Conservation (phyloP, 2,113 vertebrate species). For the Aleadryas rufinucha region DNA sequence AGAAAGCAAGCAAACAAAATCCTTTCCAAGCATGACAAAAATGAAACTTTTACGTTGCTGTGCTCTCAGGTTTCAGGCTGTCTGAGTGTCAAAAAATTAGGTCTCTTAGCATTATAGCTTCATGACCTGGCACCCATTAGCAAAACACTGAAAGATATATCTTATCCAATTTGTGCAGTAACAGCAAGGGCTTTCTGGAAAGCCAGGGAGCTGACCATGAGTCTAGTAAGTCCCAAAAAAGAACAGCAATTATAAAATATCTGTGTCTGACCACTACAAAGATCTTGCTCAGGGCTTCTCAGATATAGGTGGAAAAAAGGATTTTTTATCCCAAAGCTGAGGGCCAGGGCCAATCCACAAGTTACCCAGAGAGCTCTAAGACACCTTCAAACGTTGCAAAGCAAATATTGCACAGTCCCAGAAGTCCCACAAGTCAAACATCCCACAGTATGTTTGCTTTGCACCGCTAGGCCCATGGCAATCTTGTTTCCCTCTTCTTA, state of each 20-base stretch:
- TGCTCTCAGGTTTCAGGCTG: not conserved
- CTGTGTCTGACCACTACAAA: not conserved
- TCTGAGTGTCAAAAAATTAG: not conserved
- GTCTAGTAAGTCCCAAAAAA: not conserved
- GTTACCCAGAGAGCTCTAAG: not conserved
- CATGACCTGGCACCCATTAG: not conserved
- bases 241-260: not conserved
- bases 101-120: not conserved
- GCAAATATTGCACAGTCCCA: not conserved
- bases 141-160: not conserved
- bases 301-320: not conserved
- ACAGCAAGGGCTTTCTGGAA: not conserved
- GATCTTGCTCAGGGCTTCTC: not conserved
- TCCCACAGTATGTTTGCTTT: not conserved
- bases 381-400: rapidly evolving
- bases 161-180: not conserved
- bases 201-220: not conserved
- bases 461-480: not conserved
- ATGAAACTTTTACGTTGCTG: not conserved
- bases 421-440: not conserved
- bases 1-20: not conserved
- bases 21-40: not conserved
- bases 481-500: not conserved
- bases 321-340: not conserved
- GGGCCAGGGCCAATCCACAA: not conserved